Evolutionary conservation across 2,797 vertebrate species (phyloP), one percentile per base, ranked within the genome.

Genomic region (Lepidocolaptes lacrymiger): DNA sequence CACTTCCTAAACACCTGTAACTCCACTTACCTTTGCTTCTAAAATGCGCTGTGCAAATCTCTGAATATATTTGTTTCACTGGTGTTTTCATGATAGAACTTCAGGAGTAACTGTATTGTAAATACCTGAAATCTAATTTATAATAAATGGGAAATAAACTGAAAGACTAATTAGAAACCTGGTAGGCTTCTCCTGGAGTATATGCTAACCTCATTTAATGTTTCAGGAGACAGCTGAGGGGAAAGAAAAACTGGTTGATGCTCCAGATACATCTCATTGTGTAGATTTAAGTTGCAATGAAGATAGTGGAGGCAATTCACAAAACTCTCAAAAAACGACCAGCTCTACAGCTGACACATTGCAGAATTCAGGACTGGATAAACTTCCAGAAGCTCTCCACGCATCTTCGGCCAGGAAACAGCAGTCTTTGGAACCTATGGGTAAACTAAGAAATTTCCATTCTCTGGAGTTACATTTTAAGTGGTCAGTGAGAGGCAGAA

Each of bases 151-250:
- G 37, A 81, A 88, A 24, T 28, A n/a, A 93, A 30, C 55, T 64
- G 43, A 10, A 88, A 64, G 18, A 6, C 76, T 91, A 64, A 66
- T 67, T 90, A 54, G 27, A 80, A 92, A 81, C 56, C 10, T 24
- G 34, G 9, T 69, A 63, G 58, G 24, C 63, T 94, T 87, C 73
- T 94, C 73, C 59, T 14, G 17, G 18, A 78, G 32, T 17, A 0
- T 88, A 3, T 66, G 37, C 54, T 96, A 94, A 97, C 66, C 27
- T 77, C 27, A 63, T 56, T 84, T 94, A 91, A 66, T 97, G n/a
- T 97, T 97, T 95, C 95, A 97, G 96, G 58, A 94, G 55, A 55
- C 77, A 78, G 9, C 51, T 91, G 46, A 66, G 85, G 51, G 26
- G 41, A 84, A 87, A 49, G 83, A 91, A 82, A 55, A 83, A 92